Evolutionary conservation across 2,888 invertebrate species (phyloP), one percentile per base, ranked within the genome.

Genomic region (Cataglyphis albicans): DNA sequence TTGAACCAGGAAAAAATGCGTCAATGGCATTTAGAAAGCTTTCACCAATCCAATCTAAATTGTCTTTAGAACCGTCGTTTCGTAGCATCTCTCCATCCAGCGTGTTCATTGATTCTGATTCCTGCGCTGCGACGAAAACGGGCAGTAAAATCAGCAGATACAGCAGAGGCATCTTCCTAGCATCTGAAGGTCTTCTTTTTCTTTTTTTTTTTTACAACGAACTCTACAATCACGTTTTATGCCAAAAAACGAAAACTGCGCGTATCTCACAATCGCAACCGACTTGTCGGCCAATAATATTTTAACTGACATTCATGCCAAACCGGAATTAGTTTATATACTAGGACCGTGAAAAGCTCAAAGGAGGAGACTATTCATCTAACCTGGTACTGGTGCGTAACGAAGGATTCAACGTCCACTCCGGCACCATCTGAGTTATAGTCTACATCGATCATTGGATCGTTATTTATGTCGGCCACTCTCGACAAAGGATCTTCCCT

Each of bases 351-450:
- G 89, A 89, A 90, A 87, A 86, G 78, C 72, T 55, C 82, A 85
- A 91, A 92, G 89, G 91, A 92, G 91, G 92, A 93, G 91, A 90
- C 92, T 90, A 84, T 89, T 32, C 92, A 92, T 94, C 92, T 91
- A 92, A 92, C 90, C 91, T 88, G 92, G 92, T 91, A 93, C 91
- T 92, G 93, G 93, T 91, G 94, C 94, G 93, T 94, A 93, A 94
- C 94, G 92, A 91, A 86, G 90, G 91, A 91, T 91, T 90, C 91
- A 89, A 84, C 88, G 89, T 88, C 89, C 89, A 89, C 88, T 87
- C 88, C 88, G 90, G 88, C 90, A 87, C 87, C 90, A 91, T 84
- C 76, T 32, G 32, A 75, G 76, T 55, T 76, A 52, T 52, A 44
- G 78, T 85, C 84, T 87, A 72, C 85, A 72, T 82, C 91, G 88